Conservation (phyloP, 2,888 invertebrate species). For the Luperina testacea region DNA sequence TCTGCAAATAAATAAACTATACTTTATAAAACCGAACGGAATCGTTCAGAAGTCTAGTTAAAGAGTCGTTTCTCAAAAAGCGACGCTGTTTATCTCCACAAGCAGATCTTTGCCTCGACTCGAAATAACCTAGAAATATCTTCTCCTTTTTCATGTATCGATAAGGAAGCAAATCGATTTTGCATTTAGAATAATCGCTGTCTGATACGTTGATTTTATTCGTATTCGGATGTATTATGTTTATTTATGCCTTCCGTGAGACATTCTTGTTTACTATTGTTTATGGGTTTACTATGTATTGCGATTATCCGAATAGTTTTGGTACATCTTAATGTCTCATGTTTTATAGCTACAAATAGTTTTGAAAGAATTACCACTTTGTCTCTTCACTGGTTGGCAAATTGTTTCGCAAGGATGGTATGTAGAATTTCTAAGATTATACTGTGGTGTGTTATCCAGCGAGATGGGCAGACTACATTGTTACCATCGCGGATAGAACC, state of each 20-base stretch:
- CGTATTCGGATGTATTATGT: slow-evolving; percentile 9
- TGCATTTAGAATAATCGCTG: slow-evolving; percentile 56
- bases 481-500: not conserved
- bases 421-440: not conserved
- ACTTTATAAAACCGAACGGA: slow-evolving; percentile 23
- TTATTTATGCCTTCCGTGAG: not conserved
- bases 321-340: not conserved
- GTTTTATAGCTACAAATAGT: not conserved
- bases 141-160: slow-evolving; percentile 47
- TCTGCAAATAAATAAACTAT: slow-evolving; percentile 23
- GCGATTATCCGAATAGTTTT: not conserved
- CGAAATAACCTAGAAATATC: slow-evolving; percentile 59
- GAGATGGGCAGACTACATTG: not conserved
- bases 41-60: slow-evolving; percentile 40
- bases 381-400: not conserved
- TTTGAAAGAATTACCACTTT: not conserved
- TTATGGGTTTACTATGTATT: not conserved
- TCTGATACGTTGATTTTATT: slow-evolving; percentile 39
- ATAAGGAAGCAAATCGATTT: slow-evolving; percentile 59
- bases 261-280: slow-evolving; percentile 1
- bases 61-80: slow-evolving; percentile 60
- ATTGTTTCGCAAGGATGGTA: not conserved
- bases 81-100: slow-evolving; percentile 51
- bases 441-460: not conserved
- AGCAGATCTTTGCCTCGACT: slow-evolving; percentile 51